Evolutionary conservation across 2,797 vertebrate species (phyloP), one percentile per base, ranked within the genome.

Genomic region (Babyrousa celebensis): DNA sequence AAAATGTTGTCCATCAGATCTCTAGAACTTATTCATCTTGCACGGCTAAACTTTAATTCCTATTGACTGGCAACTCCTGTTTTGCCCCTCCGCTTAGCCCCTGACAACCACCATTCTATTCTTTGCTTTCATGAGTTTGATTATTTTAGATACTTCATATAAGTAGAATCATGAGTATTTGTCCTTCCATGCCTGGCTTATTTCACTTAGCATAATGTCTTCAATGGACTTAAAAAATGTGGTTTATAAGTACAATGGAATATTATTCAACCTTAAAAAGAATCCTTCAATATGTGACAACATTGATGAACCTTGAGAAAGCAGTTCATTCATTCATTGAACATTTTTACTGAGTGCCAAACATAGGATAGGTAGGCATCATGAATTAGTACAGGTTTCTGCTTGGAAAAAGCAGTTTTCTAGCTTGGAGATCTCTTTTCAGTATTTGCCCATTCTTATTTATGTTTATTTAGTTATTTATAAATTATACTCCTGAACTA

Each of bases 401-500:
- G 56, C 29, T 91, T 71, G 80, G 54, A 78, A 58, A 40, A 54
- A 58, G 23, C 32, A 36, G 20, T 96, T 83, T 96, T 78, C 67
- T 72, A 87, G 18, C n/a, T 77, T 18, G 84, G 63, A 29, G 32
- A 60, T 54, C 15, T 67, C 29, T 83, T 83, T 90, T 87, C 29
- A 82, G 3, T 60, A 52, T 75, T 25, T 78, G 25, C 27, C 12
- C 29, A 79, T 68, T 79, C n/a, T 75, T 85, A 52, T 14, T 63
- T 62, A 70, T 48, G 43, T 62, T 7, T 72, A 72, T 77, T 67
- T 62, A 68, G 14, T 93, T 85, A 75, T 63, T 90, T 90, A 29
- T 88, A 71, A 94, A 52, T 75, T 71, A 1, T 84, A 89, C 78
- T 16, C 17, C 75, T 89, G 43, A 94, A 32, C 48, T 85, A 58